Evolutionary conservation across 2,888 invertebrate genomes (phyloP), one percentile per base, ranked within the genome.

Genomic region (Drosophila testacea): DNA sequence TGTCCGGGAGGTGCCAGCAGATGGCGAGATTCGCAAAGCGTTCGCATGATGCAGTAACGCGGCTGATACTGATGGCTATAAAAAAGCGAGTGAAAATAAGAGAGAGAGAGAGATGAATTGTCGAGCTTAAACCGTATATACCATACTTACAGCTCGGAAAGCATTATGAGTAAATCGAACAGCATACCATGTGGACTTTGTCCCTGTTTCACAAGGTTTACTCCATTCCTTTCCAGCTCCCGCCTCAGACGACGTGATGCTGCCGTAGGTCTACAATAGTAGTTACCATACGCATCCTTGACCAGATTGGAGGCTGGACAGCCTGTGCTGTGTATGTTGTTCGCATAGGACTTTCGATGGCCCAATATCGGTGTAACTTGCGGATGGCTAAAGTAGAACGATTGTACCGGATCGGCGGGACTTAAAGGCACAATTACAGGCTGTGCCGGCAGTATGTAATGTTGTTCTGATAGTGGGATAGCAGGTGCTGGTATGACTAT

Each of bases 1-100:
- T 93, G 93, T 36, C 95, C 95, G 9, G 93, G 94, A 1, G 94
- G 93, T 27, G 94, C 94, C 57, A 95, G 91, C 81, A 94, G 92
- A 69, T 92, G 92, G 63, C 93, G 94, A 5, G 95, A 94, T 85
- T 96, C 96, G 85, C 96, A 96, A 67, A 96, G 94, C 67, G 95
- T 94, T 78, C 95, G 93, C 83, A 95, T 93, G 54, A 96, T 91
- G 90, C 96, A 96, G 69, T 92, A 78, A 6, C 83, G 84, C 3
- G 85, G 72, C 28, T 90, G 72, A 64, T 86, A 92, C 36, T 79
- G 85, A 68, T 89, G 85, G 0, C 91, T 91, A 42, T 10, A 36
- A 42, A 7, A 38, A 68, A 10, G 6, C 7, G 1, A 41, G 10
- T 6, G 1, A 30, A 5, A 30, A 30, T 6, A 7, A 36, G 41